Percentiles rank a stretch among this genome's conserved stretches.
phyloP scores from a whole-genome alignment of 2,113 vertebrate species.

The Australoheros scitulus region DNA sequence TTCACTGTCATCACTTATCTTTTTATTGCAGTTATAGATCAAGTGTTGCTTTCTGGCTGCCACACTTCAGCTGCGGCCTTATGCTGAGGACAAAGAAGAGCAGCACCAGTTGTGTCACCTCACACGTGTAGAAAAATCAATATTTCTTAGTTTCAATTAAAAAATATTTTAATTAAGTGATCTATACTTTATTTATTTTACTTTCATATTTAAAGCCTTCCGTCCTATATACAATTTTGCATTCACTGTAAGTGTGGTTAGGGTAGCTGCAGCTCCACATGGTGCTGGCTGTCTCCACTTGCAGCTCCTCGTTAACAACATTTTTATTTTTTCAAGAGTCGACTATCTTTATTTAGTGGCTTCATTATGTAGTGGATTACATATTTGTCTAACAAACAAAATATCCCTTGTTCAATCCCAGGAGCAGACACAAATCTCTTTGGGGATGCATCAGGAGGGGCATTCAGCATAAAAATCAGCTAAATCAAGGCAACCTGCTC shows the following conservation, averaged over 20 bases:
- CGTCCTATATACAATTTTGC: neutral
- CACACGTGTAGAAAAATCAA: no score
- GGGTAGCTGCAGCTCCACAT: neutral
- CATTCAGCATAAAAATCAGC: neutral
- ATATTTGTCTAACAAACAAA: neutral
- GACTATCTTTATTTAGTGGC: neutral
- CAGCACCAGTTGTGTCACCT: neutral
- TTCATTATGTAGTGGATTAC: neutral
- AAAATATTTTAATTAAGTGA: no score
- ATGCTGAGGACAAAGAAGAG: neutral
- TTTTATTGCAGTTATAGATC: slow-evolving; percentile 8
- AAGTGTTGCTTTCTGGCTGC: slow-evolving; percentile 2
- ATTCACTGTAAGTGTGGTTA: neutral
- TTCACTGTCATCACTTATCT: neutral
- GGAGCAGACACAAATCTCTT: neutral
- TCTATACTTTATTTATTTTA: neutral
- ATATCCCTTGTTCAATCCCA: neutral
- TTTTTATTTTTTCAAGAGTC: neutral
- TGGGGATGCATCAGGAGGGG: neutral
- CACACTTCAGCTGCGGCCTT: neutral
- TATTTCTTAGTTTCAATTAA: no score
- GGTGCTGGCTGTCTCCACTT: no score
- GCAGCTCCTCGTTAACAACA: no score
- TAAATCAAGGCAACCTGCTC: neutral
- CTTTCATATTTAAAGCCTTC: neutral